Evolutionary conservation across 2,113 vertebrate genomes (phyloP), one percentile per base, ranked within the genome.

Genomic region (Xenopus tropicalis): DNA sequence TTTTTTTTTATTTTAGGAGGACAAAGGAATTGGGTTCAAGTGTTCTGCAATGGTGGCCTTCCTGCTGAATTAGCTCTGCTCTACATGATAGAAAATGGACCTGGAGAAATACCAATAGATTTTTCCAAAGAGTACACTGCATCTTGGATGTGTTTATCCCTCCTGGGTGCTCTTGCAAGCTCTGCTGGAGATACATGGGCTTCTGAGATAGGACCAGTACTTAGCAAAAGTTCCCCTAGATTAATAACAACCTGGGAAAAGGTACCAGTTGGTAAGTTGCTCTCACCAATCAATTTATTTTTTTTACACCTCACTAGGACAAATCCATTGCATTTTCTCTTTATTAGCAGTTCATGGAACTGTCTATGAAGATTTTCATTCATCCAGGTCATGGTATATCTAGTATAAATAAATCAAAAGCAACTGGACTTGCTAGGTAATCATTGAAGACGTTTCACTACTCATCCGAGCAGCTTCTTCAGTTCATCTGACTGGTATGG

Each of bases 21-120:
- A 3, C 95, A 97, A 83, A 93, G 97, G 83, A 98, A 94, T 81
- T 98, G 96, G 97, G 3, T 98, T 10, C 97, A 99, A 84, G 96
- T 99, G 0, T 93, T 98, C 84, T 98, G 95, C 84, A 98, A 98
- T 0, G 96, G 97, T 42, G 96, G 93, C 1, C 88, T 98, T 25
- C 94, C 97, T 44, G 93, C 95, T 4, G 96, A 99, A 80, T 84
- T 98, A 63, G 96, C 97, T 0, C 79, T 99, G 77, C 89, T 99
- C 0, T 98, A 98, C 72, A 96, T 98, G 97, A 95, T 99, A 22
- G 97, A 98, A 90, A 94, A 85, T 67, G 97, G 97, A 65, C 96
- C 96, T 0, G 95, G 97, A 57, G 96, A 99, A 90, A 95, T 96
- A 48, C 87, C 97, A 0, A 82, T 99, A 0, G 96, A 99, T 70